phyloP scores from a whole-genome alignment of 2,113 vertebrate genomes.

The Myotis davidii region DNA sequence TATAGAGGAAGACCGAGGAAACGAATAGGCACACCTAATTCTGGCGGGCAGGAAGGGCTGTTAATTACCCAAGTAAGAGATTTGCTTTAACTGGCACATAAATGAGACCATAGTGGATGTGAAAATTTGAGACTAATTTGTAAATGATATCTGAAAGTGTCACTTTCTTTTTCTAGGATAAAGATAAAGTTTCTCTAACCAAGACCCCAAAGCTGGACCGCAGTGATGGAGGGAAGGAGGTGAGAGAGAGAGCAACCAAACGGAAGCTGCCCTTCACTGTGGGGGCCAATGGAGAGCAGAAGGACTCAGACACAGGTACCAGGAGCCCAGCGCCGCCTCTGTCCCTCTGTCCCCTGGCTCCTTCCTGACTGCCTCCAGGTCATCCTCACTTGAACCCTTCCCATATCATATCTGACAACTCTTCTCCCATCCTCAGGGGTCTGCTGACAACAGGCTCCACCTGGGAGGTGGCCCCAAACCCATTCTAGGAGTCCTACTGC shows the following conservation, averaged over 20 bases:
- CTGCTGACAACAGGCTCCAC: background rate
- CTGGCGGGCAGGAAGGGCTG: background rate
- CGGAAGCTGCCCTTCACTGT: constrained; percentile 98
- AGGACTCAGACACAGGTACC: constrained; percentile 98
- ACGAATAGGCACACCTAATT: background rate
- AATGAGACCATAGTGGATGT: background rate
- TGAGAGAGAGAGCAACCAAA: constrained; percentile 97
- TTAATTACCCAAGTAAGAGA: background rate
- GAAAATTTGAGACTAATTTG: background rate
- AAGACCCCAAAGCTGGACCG: constrained; percentile 99
- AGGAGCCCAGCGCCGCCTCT: background rate
- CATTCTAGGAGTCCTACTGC: background rate
- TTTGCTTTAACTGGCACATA: background rate
- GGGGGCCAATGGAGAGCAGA: constrained; percentile 99
- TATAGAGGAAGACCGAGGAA: background rate
- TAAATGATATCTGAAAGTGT: constrained; percentile 18
- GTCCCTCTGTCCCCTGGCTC: background rate
- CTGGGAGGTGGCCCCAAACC: background rate
- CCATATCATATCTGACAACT: background rate
- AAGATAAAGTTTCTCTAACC: constrained; percentile 99
- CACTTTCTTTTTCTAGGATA: constrained; percentile 89
- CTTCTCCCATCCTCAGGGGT: background rate
- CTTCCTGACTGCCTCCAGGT: background rate
- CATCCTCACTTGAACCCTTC: background rate
- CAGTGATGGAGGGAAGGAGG: constrained; percentile 97